phyloP scores from a whole-genome alignment of 2,888 invertebrate genomes.

The Zele albiditarsus region DNA sequence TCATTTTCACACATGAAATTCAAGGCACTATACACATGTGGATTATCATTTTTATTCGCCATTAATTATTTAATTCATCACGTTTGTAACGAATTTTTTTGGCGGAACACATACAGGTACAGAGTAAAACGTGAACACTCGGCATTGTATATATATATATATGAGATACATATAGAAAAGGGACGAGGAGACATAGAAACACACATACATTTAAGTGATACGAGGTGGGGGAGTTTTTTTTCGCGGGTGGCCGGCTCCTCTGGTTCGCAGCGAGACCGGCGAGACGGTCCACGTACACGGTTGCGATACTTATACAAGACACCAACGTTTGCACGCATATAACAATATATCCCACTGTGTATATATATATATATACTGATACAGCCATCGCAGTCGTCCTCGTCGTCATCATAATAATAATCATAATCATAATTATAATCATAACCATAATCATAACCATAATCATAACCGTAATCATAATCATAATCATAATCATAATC shows the following conservation, averaged over 20 bases:
- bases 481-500: slow-evolving; percentile 38
- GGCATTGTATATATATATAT: background rate
- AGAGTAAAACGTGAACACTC: background rate
- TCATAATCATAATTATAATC: slow-evolving; percentile 44
- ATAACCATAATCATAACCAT: slow-evolving; percentile 44
- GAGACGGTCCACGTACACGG: slow-evolving; percentile 3
- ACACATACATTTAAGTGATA: background rate
- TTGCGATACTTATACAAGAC: background rate
- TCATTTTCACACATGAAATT: no score
- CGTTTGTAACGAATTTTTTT: no score
- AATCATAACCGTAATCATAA: slow-evolving; percentile 26
- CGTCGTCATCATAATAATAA: slow-evolving; percentile 43
- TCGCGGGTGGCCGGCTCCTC: slow-evolving; percentile 5
- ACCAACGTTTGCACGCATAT: background rate
- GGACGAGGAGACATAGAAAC: background rate
- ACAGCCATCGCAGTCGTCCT: slow-evolving; percentile 44
- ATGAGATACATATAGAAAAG: background rate
- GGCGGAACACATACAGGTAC: background rate
- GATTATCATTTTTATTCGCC: no score
- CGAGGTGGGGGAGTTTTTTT: slow-evolving; percentile 6
- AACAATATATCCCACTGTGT: background rate
- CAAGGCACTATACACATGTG: no score
- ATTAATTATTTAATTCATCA: no score
- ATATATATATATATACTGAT: background rate
- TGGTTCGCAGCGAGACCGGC: background rate